phyloP scores from a whole-genome alignment of 2,888 invertebrate species.

The Fragum fragum region DNA sequence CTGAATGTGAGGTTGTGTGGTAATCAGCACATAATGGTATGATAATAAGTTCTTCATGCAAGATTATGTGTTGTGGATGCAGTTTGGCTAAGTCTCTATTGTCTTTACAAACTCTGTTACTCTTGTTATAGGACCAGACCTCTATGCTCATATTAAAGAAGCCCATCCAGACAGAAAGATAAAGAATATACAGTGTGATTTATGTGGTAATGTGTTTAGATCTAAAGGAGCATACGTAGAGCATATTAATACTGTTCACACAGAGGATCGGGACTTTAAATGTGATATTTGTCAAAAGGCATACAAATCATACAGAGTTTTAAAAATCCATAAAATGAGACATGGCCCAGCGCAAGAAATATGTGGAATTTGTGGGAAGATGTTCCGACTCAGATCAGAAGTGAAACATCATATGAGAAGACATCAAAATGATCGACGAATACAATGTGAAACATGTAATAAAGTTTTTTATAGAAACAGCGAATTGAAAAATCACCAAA shows the following conservation, averaged over 20 bases:
- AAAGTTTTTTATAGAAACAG: conserved; percentile 64
- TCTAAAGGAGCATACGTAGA: conserved; percentile 76
- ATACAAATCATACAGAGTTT: conserved; percentile 76
- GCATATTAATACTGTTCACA: conserved; percentile 74
- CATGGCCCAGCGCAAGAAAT: conserved; percentile 68
- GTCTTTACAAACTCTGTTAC: too few relatives aligned
- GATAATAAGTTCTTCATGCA: too few relatives aligned
- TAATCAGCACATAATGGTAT: too few relatives aligned
- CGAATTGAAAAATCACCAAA: conserved; percentile 62
- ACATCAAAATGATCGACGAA: conserved; percentile 58
- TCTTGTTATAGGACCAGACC: conserved; percentile 61
- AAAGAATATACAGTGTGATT: conserved; percentile 67
- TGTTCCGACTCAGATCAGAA: conserved; percentile 74
- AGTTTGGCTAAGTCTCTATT: too few relatives aligned
- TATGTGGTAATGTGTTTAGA: conserved; percentile 74
- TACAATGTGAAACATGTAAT: conserved; percentile 59
- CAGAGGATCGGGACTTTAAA: conserved; percentile 60
- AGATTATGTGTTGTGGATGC: too few relatives aligned
- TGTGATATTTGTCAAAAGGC: conserved; percentile 78
- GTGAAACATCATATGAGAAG: conserved; percentile 62
- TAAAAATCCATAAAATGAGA: conserved; percentile 73
- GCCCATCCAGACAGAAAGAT: conserved; percentile 65
- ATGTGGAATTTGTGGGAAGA: conserved; percentile 77
- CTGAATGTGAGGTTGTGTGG: too few relatives aligned
- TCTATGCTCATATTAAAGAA: conserved; percentile 71